A percentile compares a stretch with the other conserved stretches of the same genome.
phyloP scores from a whole-genome alignment of 2,113 vertebrate species.

The Dromiciops gliroides region DNA sequence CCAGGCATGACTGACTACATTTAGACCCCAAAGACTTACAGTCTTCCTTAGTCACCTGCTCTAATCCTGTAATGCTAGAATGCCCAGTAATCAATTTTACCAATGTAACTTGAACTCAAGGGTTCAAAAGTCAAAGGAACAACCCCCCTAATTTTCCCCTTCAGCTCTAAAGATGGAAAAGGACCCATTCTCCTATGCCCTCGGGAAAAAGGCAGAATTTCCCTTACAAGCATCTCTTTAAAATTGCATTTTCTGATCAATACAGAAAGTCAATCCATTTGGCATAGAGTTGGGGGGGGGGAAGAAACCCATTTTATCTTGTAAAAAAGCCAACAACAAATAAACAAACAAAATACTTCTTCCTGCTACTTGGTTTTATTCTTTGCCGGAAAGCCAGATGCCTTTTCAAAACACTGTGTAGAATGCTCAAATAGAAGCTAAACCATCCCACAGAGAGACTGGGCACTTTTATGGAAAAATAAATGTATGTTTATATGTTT shows the following conservation, averaged over 20 bases:
- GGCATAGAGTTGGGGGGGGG: neutral
- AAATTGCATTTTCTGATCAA: neutral
- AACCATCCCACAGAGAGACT: neutral
- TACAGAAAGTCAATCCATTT: slow-evolving; percentile 26
- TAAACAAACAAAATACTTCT: neutral
- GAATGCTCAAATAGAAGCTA: neutral
- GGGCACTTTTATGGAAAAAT: neutral
- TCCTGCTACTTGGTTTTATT: neutral
- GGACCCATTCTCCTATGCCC: neutral
- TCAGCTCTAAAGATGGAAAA: neutral
- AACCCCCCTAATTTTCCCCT: neutral
- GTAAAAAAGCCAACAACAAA: neutral
- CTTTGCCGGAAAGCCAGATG: neutral
- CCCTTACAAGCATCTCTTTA: neutral
- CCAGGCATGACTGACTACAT: neutral
- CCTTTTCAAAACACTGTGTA: accelerated
- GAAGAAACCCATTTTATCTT: neutral
- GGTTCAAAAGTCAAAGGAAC: neutral
- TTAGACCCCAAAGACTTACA: neutral
- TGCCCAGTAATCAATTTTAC: neutral
- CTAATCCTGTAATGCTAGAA: neutral
- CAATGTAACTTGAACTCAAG: neutral
- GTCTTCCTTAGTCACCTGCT: no score
- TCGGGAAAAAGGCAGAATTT: slow-evolving; percentile 5
- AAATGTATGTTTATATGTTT: neutral